Evolutionary conservation across 1,140 invertebrate genomes (phyloP).

Genomic region (Vanessa atalanta): DNA sequence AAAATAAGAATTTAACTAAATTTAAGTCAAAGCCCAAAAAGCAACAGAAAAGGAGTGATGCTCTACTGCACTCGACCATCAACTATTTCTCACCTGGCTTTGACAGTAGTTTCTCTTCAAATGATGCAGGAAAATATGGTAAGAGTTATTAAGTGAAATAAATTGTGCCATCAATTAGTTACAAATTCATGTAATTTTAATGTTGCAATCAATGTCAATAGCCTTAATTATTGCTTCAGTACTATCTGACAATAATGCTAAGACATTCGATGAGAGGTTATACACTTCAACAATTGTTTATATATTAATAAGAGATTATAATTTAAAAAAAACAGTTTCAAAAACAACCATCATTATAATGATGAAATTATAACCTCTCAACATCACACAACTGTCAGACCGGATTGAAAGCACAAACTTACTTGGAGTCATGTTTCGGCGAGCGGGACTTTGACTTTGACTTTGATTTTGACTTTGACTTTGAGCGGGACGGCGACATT

Average conservation of each 20-base stretch:
- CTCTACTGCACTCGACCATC: conserved; percentile 28
- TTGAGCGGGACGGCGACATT: conserved; percentile 72
- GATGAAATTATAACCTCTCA: conserved; percentile 45
- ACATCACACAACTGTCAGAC: conserved; percentile 58
- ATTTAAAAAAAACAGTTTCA: background rate
- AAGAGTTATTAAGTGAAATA: conserved; percentile 53
- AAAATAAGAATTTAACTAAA: background rate
- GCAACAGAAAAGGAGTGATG: conserved; percentile 10
- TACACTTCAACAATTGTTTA: conserved; percentile 19
- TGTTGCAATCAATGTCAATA: conserved; percentile 44
- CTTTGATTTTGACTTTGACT: conserved; percentile 73
- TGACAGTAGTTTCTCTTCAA: conserved; percentile 52
- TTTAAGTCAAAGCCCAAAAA: conserved; percentile 16
- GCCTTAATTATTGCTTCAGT: conserved; percentile 33
- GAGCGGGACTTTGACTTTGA: conserved; percentile 77
- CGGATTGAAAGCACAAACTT: conserved; percentile 72
- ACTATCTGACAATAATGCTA: conserved; percentile 47
- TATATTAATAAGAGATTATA: background rate
- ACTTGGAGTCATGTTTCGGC: conserved; percentile 63
- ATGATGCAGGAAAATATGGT: conserved; percentile 60
- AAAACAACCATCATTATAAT: background rate
- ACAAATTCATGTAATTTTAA: conserved; percentile 24
- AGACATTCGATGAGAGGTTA: conserved; percentile 19
- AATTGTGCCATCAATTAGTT: conserved; percentile 56
- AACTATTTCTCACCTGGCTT: conserved; percentile 55